These are phyloP conservation scores for Myiothlypis chrysogaster DNA, from an alignment of 2,797 vertebrate genomes.

Conservation along the genomic window DNA sequence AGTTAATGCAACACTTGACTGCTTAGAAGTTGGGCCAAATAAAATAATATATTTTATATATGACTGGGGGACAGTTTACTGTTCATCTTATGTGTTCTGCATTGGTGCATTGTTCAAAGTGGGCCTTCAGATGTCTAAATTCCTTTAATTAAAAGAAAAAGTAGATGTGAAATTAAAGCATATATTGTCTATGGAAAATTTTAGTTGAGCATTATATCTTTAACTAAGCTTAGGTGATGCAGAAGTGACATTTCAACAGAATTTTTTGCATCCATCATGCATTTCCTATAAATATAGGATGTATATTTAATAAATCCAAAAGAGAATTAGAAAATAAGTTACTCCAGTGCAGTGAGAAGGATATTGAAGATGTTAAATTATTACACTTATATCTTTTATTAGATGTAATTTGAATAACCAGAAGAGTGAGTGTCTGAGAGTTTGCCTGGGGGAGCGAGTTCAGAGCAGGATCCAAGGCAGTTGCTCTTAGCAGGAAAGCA, in stretches of 20 bases:
- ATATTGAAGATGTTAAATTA: neutral
- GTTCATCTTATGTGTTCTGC: neutral
- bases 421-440: neutral
- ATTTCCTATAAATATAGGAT: neutral
- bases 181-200: neutral
- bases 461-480: neutral
- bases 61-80: neutral
- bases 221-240: neutral
- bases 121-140: neutral
- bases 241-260: neutral
- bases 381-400: neutral
- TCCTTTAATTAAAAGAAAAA: neutral
- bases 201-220: neutral
- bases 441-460: neutral
- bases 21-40: neutral
- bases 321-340: neutral
- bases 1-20: neutral
- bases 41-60: neutral
- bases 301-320: neutral
- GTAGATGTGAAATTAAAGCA: neutral
- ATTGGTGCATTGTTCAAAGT: neutral
- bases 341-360: neutral
- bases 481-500: neutral
- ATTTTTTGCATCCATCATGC: neutral
- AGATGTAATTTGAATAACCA: slow-evolving; percentile 24